Conservation (phyloP, 2,888 invertebrate genomes). For the Cerceris ruficornis region DNA sequence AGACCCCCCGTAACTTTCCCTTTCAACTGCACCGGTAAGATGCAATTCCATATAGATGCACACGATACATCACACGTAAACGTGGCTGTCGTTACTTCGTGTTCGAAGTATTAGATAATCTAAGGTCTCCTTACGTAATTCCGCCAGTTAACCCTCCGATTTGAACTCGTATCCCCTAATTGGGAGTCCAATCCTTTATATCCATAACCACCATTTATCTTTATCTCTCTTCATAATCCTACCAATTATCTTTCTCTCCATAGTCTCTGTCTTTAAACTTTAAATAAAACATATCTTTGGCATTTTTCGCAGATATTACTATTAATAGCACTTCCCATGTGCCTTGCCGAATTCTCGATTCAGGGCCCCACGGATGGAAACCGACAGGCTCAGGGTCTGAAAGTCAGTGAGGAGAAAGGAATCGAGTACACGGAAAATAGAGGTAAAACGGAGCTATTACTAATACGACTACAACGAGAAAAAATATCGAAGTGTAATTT, state of each 20-base stretch:
- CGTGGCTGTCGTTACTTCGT: conserved; percentile 14
- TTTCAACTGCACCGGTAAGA: conserved; percentile 31
- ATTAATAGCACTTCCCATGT: conserved; percentile 71
- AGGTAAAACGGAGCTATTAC: conserved; percentile 64
- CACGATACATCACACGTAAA: conserved; percentile 4
- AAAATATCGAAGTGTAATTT: conserved; percentile 25
- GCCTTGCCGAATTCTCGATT: conserved; percentile 78
- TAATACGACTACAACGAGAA: conserved; percentile 19
- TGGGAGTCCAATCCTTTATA: too few species aligned
- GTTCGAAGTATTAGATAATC: conserved; percentile 28
- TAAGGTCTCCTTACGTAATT: conserved; percentile 14
- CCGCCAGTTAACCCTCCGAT: not conserved
- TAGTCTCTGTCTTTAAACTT: not conserved
- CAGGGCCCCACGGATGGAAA: conserved; percentile 79
- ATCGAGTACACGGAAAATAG: conserved; percentile 77
- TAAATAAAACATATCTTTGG: not conserved
- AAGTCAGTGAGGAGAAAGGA: conserved; percentile 77
- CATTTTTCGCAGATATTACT: conserved; percentile 68
- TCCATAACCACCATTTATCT: too few species aligned
- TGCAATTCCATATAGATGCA: conserved; percentile 30
- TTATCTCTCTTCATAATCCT: too few species aligned
- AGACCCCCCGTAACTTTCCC: conserved; percentile 36
- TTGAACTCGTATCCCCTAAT: not conserved
- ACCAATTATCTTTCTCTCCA: too few species aligned
- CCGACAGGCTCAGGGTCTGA: conserved; percentile 77